A percentile compares a stretch with the other conserved stretches of the same genome.
These are phyloP conservation scores for Colossoma macropomum DNA, from an alignment of 2,113 vertebrate genomes.

Conservation along the genomic window DNA sequence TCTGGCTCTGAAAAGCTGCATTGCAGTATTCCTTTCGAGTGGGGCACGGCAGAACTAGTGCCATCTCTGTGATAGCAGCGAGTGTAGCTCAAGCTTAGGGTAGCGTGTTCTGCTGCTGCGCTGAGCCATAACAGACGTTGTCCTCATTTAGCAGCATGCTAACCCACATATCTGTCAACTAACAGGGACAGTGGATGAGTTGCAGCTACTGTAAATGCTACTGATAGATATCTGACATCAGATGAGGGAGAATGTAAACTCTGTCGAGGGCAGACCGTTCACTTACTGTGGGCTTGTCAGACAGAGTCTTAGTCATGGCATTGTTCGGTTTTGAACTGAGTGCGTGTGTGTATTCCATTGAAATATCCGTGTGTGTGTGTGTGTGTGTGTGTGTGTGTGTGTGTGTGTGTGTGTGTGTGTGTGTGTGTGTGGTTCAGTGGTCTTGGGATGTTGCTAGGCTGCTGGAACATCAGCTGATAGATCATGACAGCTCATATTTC, in stretches of 20 bases:
- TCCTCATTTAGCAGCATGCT: conserved; percentile 37
- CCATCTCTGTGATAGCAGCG: conserved; percentile 17
- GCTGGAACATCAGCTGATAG: conserved; percentile 26
- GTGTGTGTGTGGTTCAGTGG: conserved; percentile 31
- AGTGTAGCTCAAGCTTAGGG: conserved; percentile 17
- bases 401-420: conserved; percentile 22
- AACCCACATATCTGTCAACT: conserved; percentile 22
- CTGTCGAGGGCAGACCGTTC: neutral
- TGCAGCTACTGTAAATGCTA: neutral
- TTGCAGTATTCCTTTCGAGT: conserved; percentile 74
- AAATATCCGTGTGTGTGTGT: conserved; percentile 12
- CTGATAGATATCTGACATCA: neutral
- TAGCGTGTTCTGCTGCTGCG: conserved; percentile 21
- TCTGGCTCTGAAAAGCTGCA: conserved; percentile 71
- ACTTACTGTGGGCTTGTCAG: neutral
- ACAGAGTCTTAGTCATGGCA: neutral
- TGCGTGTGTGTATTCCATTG: neutral
- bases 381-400: conserved; percentile 10
- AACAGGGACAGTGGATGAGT: neutral
- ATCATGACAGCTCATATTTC: conserved; percentile 36
- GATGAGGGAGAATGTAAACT: neutral
- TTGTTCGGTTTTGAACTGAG: neutral
- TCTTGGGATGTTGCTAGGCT: conserved; percentile 4
- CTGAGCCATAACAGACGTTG: conserved; percentile 17
- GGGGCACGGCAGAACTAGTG: conserved; percentile 46